Evolutionary conservation across 2,888 invertebrate species (phyloP), one percentile per base, ranked within the genome.

Genomic region (Andricus quercusramuli): DNA sequence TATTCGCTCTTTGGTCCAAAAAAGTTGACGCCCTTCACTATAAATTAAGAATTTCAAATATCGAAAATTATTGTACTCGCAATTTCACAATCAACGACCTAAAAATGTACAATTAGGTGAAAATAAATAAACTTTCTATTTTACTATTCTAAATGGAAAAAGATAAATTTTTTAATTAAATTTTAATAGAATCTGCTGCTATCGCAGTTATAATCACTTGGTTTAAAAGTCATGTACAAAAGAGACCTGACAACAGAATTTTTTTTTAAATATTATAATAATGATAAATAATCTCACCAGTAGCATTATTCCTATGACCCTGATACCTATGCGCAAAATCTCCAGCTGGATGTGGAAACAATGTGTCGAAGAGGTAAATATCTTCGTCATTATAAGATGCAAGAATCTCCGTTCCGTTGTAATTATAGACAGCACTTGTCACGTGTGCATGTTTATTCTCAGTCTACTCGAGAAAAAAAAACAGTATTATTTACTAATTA

Each of bases 381-480:
- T 97, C 97, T 83, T 98, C 98, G 90, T 98, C 98, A 92, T 97
- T 98, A 92, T 98, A 99, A 0, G 98, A 97, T n/a, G 97, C 98
- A 17, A 99, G 93, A 78, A 99, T 96, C 94, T 98, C 98, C 77
- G 96, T 95, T 66, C 99, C 99, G 93, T 97, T 96, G 93, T 97
- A 96, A 93, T 97, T 99, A 93, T 97, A 99, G 3, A 98, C 96
- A 11, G 97, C 97, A 90, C 97, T 97, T 0, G 99, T 98, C 3
- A 99, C 95, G 90, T 97, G 96, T 20, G 94, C 93, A 83, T 93
- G 92, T 77, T 91, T 89, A 82, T 93, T 91, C 78, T 47, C 78
- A 29, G 13, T 78, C 51, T 62, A 29, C 13, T 80, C 76, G 32
- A 67, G 1, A 56, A 32, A 56, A 25, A 56, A 32, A 56, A 20